phyloP scores from a whole-genome alignment of 1,140 invertebrate species.

The Drosophila mojavensis region DNA sequence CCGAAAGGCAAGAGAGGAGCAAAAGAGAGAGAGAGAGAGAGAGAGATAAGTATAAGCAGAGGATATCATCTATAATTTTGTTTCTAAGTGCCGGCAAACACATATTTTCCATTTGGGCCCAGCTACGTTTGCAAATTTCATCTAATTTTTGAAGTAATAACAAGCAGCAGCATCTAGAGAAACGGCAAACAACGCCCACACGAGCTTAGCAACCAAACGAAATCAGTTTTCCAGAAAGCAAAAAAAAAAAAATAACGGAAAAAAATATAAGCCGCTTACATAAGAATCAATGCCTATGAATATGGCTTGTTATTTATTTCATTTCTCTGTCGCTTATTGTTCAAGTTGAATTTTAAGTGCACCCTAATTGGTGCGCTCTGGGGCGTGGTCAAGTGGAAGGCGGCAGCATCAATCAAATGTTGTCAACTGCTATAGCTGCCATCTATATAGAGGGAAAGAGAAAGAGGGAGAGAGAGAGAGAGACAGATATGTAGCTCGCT shows the following conservation, averaged over 20 bases:
- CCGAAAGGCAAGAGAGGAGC: neutral
- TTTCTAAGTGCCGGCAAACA: conserved; percentile 60
- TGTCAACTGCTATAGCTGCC: conserved; percentile 8
- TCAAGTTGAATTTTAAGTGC: conserved; percentile 11
- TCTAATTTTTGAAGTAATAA: conserved; percentile 9
- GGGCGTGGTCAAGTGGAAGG: conserved; percentile 15
- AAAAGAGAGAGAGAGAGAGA: neutral
- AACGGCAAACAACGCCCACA: conserved; percentile 22
- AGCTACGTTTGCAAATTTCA: conserved; percentile 35
- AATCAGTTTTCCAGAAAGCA: conserved; percentile 22
- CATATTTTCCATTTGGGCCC: conserved; percentile 63
- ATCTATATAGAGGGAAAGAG: neutral
- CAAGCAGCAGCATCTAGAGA: neutral
- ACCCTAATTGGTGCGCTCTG: conserved; percentile 18
- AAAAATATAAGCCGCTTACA: conserved; percentile 29
- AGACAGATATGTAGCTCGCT: neutral
- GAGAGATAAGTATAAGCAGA: neutral
- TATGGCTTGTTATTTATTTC: conserved; percentile 28
- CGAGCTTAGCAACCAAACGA: conserved; percentile 22
- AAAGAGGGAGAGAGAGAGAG: too few species aligned
- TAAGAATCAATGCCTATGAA: conserved; percentile 31
- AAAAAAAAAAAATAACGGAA: neutral
- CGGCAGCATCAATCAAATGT: conserved; percentile 21
- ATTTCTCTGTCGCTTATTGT: neutral
- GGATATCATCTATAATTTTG: conserved; percentile 55